These are phyloP conservation scores for Polyommatus icarus DNA, from an alignment of 2,888 invertebrate species.

Conservation along the genomic window DNA sequence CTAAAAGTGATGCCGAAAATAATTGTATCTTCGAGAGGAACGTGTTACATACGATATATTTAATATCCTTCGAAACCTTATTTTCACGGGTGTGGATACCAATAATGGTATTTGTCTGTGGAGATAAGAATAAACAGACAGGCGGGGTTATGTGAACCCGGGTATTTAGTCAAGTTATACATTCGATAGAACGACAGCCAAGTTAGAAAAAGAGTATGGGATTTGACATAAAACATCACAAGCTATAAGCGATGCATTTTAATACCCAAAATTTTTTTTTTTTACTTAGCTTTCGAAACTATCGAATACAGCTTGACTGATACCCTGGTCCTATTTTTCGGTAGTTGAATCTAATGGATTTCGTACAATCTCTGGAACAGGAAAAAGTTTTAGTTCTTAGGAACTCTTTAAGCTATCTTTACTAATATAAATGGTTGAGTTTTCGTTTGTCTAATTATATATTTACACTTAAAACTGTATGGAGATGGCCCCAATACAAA, in stretches of 20 bases:
- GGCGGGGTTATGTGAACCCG: neutral
- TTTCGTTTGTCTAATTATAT: too few relatives aligned
- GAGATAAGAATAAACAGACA: neutral
- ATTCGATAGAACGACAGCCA: neutral
- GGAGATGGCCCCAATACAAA: too few relatives aligned
- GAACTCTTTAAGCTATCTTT: neutral
- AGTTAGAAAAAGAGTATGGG: too few relatives aligned
- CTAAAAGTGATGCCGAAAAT: too few relatives aligned
- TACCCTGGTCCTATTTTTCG: neutral
- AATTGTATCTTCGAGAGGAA: neutral
- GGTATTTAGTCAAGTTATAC: neutral
- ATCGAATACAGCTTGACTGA: too few relatives aligned
- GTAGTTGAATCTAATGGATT: neutral
- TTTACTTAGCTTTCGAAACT: too few relatives aligned
- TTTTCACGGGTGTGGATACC: neutral
- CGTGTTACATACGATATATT: neutral
- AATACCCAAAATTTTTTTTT: too few relatives aligned
- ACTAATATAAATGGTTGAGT: too few relatives aligned
- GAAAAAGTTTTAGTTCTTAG: neutral
- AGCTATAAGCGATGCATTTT: too few relatives aligned
- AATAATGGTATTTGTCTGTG: neutral
- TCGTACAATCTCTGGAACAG: neutral
- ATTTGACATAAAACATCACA: too few relatives aligned
- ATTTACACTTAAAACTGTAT: too few relatives aligned
- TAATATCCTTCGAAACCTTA: neutral